phyloP scores from a whole-genome alignment of 2,797 vertebrate genomes.

The Alauda arvensis region DNA sequence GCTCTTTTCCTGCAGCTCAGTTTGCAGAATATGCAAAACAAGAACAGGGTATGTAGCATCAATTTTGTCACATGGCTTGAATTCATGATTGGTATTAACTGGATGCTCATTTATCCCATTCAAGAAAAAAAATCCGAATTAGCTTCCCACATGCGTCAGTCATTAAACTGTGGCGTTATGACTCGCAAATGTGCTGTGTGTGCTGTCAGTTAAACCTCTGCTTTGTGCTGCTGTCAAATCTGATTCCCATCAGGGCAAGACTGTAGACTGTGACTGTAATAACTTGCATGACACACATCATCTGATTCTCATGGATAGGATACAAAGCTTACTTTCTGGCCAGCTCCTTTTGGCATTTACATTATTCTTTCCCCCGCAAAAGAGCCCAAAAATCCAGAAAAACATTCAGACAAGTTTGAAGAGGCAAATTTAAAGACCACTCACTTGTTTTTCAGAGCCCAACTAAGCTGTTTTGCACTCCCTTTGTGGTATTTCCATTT shows the following conservation, averaged over 20 bases:
- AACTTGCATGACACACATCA: slow-evolving; percentile 65
- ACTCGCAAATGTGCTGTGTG: slow-evolving; percentile 60
- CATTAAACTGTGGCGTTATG: slow-evolving; percentile 57
- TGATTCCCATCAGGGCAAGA: slow-evolving; percentile 58
- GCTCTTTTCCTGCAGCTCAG: slow-evolving; percentile 72
- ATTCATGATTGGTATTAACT: slow-evolving; percentile 53
- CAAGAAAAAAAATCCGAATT: slow-evolving; percentile 53
- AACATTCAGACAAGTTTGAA: neutral
- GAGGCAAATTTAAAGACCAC: neutral
- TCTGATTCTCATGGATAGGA: slow-evolving; percentile 71
- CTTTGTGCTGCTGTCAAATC: slow-evolving; percentile 60
- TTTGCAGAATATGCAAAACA: slow-evolving; percentile 67
- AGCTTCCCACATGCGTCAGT: slow-evolving; percentile 63
- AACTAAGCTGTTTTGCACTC: neutral
- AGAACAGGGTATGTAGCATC: slow-evolving; percentile 72
- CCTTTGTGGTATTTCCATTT: neutral
- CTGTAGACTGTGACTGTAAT: slow-evolving; percentile 71
- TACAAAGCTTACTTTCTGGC: slow-evolving; percentile 62
- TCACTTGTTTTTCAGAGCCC: neutral
- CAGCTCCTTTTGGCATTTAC: slow-evolving; percentile 31
- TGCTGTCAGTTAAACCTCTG: slow-evolving; percentile 64
- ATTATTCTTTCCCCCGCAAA: neutral
- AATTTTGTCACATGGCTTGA: slow-evolving; percentile 60
- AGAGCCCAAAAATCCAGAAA: slow-evolving; percentile 14
- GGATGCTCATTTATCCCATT: slow-evolving; percentile 69